A percentile compares a stretch with the other conserved stretches of the same genome.
phyloP scores from a whole-genome alignment of 2,888 invertebrate species.

The Apoda limacodes region DNA sequence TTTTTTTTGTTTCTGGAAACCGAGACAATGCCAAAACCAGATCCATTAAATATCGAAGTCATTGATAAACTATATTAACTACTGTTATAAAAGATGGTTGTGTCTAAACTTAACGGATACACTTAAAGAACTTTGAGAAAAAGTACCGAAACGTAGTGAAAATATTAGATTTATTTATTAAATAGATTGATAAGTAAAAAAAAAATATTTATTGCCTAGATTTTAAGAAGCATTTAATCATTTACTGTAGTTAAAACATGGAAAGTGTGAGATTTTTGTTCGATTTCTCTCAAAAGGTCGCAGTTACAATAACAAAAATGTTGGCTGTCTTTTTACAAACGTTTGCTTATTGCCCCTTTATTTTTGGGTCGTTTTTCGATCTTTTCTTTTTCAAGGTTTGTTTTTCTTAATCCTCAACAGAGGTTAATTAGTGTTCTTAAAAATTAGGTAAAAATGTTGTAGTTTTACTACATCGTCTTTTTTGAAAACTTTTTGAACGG shows the following conservation, averaged over 20 bases:
- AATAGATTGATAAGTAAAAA: constrained; percentile 48
- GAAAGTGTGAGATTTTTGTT: too few species aligned
- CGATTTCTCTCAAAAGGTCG: too few species aligned
- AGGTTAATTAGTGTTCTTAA: constrained; percentile 15
- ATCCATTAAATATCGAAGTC: constrained; percentile 33
- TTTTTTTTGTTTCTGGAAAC: constrained; percentile 31
- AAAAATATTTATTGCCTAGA: constrained; percentile 66
- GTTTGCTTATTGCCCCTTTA: constrained; percentile 6
- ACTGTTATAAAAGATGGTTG: constrained; percentile 62
- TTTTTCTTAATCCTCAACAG: constrained; percentile 16
- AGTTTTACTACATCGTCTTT: constrained; percentile 33
- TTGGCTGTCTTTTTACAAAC: background rate
- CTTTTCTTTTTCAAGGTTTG: background rate
- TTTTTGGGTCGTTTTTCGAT: constrained; percentile 18
- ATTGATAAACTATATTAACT: constrained; percentile 35
- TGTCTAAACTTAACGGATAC: constrained; percentile 62
- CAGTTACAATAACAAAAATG: too few species aligned
- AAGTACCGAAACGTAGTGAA: constrained; percentile 46
- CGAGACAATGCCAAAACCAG: constrained; percentile 56
- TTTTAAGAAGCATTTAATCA: constrained; percentile 51
- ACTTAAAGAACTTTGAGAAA: constrained; percentile 40
- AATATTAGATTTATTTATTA: constrained; percentile 63
- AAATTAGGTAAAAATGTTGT: background rate
- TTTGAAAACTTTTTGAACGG: constrained; percentile 57
- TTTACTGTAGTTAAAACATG: constrained; percentile 52